Evolutionary conservation across 2,113 vertebrate genomes (phyloP).

Genomic region (Dolichotis patagonum): DNA sequence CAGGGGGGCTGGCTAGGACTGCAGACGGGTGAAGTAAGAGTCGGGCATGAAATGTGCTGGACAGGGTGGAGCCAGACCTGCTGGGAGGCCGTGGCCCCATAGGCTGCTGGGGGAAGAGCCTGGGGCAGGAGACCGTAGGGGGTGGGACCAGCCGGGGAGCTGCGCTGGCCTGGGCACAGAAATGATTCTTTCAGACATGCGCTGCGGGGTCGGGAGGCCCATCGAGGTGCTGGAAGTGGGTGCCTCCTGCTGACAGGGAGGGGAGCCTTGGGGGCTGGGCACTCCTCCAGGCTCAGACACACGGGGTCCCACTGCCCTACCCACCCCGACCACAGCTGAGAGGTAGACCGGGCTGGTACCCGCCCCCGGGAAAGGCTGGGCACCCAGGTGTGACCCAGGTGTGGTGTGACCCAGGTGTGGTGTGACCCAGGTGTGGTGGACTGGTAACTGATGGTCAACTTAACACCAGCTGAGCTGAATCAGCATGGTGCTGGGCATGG

Average conservation of each 20-base stretch:
- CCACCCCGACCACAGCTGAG: too few relatives aligned
- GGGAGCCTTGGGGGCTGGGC: background rate
- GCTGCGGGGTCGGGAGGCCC: too few relatives aligned
- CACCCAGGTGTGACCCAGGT: too few relatives aligned
- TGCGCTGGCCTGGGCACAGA: background rate
- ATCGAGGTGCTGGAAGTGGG: too few relatives aligned
- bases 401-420: too few relatives aligned
- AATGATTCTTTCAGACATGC: background rate
- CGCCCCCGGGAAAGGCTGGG: too few relatives aligned
- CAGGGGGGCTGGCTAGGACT: background rate
- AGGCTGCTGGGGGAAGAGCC: background rate
- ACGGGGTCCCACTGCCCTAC: too few relatives aligned
- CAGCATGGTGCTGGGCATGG: too few relatives aligned
- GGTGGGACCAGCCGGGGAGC: background rate
- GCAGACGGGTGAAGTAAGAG: background rate
- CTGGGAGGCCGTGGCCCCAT: background rate
- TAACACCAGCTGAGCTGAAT: too few relatives aligned
- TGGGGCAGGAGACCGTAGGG: background rate
- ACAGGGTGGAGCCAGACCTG: background rate
- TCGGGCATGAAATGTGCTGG: background rate
- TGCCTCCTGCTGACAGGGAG: background rate
- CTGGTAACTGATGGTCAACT: too few relatives aligned
- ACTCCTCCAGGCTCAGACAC: background rate
- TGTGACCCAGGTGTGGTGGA: too few relatives aligned
- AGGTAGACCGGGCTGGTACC: too few relatives aligned